Evolutionary conservation across 2,797 vertebrate species (phyloP).

Genomic region (Valencia hispanica): DNA sequence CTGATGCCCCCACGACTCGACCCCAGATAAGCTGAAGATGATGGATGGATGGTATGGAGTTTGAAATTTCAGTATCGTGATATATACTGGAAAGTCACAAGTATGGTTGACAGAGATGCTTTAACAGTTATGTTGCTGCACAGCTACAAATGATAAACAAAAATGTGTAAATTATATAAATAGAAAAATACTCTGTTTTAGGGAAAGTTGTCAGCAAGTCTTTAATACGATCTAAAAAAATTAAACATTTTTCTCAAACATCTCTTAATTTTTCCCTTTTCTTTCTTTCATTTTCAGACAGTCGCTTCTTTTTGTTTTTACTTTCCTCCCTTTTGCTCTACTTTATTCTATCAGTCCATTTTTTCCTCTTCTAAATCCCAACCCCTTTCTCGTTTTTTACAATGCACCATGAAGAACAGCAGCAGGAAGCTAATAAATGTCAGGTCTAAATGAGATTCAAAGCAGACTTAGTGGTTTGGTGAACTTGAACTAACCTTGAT

Average conservation of each 20-base stretch:
- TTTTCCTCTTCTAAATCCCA: background rate
- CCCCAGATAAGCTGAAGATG: too few species aligned
- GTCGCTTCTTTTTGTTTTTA: background rate
- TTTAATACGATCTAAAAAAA: too few species aligned
- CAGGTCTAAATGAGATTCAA: conserved; percentile 29
- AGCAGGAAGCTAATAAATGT: conserved; percentile 19
- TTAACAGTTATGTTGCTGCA: too few species aligned
- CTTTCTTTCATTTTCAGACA: background rate
- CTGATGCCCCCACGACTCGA: too few species aligned
- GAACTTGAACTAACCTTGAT: conserved; percentile 58
- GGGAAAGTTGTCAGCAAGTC: too few species aligned
- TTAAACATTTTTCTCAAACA: background rate
- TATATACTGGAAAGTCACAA: too few species aligned
- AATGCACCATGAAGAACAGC: conserved; percentile 5
- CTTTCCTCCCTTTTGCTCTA: background rate
- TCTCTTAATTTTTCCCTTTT: background rate
- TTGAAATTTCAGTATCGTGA: too few species aligned
- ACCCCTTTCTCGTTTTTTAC: background rate
- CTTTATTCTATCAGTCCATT: background rate
- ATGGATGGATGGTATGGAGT: too few species aligned
- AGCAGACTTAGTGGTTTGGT: conserved; percentile 33
- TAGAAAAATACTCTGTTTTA: too few species aligned
- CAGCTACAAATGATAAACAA: too few species aligned
- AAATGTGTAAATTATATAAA: background rate
- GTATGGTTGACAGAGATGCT: too few species aligned